phyloP scores from a whole-genome alignment of 2,113 vertebrate species.

The Notechis scutatus region DNA sequence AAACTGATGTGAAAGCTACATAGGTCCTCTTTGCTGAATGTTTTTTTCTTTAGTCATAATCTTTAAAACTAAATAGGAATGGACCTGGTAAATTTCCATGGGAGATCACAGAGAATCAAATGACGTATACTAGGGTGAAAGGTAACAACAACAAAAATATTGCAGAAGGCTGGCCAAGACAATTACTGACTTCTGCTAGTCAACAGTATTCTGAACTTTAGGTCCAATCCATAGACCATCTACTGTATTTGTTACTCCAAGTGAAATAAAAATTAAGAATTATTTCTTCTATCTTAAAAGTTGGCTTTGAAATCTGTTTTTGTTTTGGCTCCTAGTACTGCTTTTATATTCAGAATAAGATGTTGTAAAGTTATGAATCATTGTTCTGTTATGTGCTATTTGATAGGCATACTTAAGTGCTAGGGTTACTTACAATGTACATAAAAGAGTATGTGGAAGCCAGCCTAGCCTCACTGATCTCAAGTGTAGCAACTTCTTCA shows the following conservation, averaged over 20 bases:
- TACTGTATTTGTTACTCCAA: background rate
- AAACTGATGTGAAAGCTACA: background rate
- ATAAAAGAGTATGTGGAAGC: background rate
- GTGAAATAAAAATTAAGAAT: background rate
- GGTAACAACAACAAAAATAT: background rate
- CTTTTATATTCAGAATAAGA: background rate
- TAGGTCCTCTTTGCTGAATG: background rate
- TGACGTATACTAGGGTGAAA: background rate
- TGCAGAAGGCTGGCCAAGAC: background rate
- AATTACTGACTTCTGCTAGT: background rate
- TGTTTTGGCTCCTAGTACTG: background rate
- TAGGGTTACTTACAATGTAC: background rate
- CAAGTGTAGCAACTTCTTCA: background rate
- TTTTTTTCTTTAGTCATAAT: background rate
- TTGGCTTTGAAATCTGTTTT: background rate
- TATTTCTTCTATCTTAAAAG: background rate
- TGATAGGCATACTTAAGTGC: background rate
- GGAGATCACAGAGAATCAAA: background rate
- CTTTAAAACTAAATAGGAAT: background rate
- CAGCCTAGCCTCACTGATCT: background rate
- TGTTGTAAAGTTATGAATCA: background rate
- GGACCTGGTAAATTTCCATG: background rate
- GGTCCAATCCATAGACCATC: background rate
- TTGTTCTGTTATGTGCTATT: background rate
- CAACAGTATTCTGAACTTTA: background rate